Conservation (phyloP, 2,113 vertebrate genomes). For the Tychaedon coryphoeus region DNA sequence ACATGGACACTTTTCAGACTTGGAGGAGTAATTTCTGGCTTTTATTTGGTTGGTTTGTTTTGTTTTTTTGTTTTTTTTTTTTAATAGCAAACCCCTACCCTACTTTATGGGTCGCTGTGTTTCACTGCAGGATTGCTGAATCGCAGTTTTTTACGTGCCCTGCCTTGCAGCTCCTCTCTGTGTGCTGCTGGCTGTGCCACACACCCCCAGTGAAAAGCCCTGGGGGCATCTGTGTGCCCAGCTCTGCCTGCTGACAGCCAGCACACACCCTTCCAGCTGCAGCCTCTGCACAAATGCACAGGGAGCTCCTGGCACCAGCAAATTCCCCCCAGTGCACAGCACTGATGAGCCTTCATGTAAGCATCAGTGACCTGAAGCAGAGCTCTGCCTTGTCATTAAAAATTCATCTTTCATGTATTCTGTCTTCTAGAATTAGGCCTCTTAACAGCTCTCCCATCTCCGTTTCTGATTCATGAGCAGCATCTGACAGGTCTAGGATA, state of each 20-base stretch:
- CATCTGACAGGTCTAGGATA: not conserved
- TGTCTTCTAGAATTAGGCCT: not conserved
- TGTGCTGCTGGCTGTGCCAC: not conserved
- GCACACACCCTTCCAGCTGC: not conserved
- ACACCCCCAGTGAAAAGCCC: not conserved
- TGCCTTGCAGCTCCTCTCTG: not conserved
- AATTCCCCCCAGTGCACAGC: not conserved
- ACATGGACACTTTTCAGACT: not conserved
- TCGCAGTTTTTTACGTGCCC: rapidly evolving
- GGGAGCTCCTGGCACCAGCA: not conserved
- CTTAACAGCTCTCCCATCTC: not conserved
- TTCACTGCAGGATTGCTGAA: not conserved
- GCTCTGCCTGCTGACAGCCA: not conserved
- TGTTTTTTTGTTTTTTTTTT: not conserved
- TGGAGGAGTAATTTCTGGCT: not conserved
- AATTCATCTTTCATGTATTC: not conserved
- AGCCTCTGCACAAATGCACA: not conserved
- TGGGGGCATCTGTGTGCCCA: not conserved
- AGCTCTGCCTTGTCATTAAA: not conserved
- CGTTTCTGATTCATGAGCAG: not conserved
- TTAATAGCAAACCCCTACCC: not conserved
- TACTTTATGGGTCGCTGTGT: not conserved
- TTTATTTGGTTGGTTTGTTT: not conserved
- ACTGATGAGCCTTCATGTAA: not conserved
- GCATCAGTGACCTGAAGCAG: not conserved